Base-by-base conservation (phyloP, 37 sponge, comb jelly and placozoan genomes). In the Haliclona indistincta region DNA sequence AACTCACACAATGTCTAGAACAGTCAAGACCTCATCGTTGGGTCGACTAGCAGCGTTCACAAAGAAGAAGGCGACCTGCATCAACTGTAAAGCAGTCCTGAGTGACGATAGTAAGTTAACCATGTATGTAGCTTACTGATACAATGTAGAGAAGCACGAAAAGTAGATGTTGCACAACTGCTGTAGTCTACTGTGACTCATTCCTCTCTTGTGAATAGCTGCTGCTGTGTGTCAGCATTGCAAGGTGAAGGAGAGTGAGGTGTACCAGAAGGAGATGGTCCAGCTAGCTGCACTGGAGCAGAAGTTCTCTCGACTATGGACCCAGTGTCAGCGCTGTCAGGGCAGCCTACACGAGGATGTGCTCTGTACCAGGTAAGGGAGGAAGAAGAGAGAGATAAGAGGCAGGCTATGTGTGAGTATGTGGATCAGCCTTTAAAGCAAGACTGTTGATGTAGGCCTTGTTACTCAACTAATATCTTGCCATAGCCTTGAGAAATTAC, bases 311-410 rank as follows among this genome's bases (percentile, higher is more conserved):
- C 86, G 85, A 8, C 74, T 97, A 53, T 97, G 98, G 98, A 97
- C 98, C 19, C 88, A 97, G 90, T 97, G 98, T 49, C 98, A 97
- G 74, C 66, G 96, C 3, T 97, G 98, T 56, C 95, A 94, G 68
- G 95, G 96, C 2, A 97, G 95, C 49, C 82, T 97, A 0, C 95
- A 95, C 63, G 94, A 97, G 80, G 98, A 97, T 70, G 93, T 97
- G 20, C 69, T 97, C n/a, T 97, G 98, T 73, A 95, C 98, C 42
- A 97, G 88, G 96, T 95, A 25, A 52, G 82, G 1, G 17, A 29
- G 25, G n/a, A n/a, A n/a, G n/a, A n/a, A n/a, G n/a, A n/a, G n/a
- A n/a, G n/a, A n/a, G n/a, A n/a, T n/a, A n/a, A n/a, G n/a, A n/a
- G n/a, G n/a, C n/a, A n/a, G n/a, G n/a, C n/a, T n/a, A n/a, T n/a